These are phyloP conservation scores for Drosophila navojoa DNA, from an alignment of 1,140 invertebrate species.

Conservation along the genomic window DNA sequence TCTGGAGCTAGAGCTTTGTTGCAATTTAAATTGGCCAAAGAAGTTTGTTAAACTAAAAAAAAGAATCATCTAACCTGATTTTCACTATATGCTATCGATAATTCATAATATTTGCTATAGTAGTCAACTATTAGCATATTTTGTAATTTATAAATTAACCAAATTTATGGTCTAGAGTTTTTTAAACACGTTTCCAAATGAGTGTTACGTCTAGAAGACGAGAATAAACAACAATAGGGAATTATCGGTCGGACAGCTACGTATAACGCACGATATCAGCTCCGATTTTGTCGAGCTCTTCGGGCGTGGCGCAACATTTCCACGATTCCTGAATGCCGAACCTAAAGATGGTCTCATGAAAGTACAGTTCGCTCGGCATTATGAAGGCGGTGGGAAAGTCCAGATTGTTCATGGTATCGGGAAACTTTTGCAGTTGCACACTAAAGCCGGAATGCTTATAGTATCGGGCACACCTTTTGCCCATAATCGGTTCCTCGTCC, in stretches of 20 bases:
- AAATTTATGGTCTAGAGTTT: too few relatives aligned
- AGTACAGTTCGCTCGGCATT: conserved; percentile 89
- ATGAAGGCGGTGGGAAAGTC: conserved; percentile 82
- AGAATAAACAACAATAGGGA: too few relatives aligned
- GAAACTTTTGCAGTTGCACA: conserved; percentile 95
- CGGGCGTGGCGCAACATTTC: conserved; percentile 45
- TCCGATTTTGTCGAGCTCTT: conserved; percentile 38
- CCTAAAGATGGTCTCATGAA: conserved; percentile 86
- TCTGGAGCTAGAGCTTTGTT: too few relatives aligned
- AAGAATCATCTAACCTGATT: too few relatives aligned
- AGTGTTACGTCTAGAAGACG: too few relatives aligned
- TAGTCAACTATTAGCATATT: too few relatives aligned
- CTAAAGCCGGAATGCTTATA: conserved; percentile 92
- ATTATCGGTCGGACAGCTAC: not conserved
- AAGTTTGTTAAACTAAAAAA: too few relatives aligned
- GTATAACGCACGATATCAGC: conserved; percentile 29
- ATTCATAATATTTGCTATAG: too few relatives aligned
- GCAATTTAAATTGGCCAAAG: too few relatives aligned
- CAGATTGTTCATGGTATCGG: conserved; percentile 92
- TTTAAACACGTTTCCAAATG: too few relatives aligned
- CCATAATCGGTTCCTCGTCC: conserved; percentile 84
- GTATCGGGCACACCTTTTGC: conserved; percentile 89
- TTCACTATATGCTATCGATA: too few relatives aligned
- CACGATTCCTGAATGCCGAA: conserved; percentile 85
- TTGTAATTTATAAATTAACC: too few relatives aligned